These are phyloP conservation scores for Calcarius lapponicus DNA, from an alignment of 2,797 vertebrate genomes.

Conservation along the genomic window DNA sequence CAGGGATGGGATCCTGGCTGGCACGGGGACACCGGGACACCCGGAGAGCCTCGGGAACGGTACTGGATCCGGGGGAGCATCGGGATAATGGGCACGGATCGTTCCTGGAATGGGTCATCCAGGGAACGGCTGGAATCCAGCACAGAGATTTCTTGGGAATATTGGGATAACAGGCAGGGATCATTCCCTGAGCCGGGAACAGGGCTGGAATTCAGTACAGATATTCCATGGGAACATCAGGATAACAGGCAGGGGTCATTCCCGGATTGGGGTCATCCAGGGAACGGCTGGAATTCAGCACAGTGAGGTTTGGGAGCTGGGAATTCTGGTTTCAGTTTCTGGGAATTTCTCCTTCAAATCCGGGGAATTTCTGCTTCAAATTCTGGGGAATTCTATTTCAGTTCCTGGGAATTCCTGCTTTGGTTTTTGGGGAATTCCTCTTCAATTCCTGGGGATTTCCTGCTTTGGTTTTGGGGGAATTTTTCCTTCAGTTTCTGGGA, in stretches of 20 bases:
- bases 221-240: too few species aligned
- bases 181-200: not conserved
- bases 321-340: not conserved
- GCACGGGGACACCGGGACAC: not conserved
- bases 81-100: not conserved
- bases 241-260: too few species aligned
- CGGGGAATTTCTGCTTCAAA: not conserved
- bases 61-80: not conserved
- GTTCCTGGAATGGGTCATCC: not conserved
- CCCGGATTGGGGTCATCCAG: too few species aligned
- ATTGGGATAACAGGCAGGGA: not conserved
- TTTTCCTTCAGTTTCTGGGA: not conserved
- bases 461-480: too few species aligned
- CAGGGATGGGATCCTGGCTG: not conserved
- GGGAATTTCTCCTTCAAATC: not conserved
- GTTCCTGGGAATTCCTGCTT: not conserved
- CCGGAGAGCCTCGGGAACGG: not conserved
- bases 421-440: too few species aligned
- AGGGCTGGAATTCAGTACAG: too few species aligned
- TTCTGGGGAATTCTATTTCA: not conserved
- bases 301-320: too few species aligned
- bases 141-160: fast-evolving
- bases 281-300: not conserved
- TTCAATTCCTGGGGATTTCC: too few species aligned
- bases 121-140: not conserved